A percentile compares a stretch with the other conserved stretches of the same genome.
Conservation (phyloP, 2,888 invertebrate species). For the Penaeus monodon region DNA sequence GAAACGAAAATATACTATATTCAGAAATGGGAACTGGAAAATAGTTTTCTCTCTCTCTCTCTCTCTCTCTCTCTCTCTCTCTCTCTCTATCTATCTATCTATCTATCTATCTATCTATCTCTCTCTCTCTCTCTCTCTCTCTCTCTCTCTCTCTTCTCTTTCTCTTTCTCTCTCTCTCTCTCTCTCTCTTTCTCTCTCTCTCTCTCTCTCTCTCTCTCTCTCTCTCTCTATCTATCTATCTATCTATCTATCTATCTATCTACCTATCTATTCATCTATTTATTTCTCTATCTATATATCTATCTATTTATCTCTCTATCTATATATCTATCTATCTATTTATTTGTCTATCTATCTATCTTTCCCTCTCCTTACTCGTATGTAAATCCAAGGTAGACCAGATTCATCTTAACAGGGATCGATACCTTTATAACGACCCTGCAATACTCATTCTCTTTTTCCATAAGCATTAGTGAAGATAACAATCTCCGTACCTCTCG, state of each 20-base stretch:
- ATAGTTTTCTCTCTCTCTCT: no score
- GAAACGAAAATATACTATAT: no score
- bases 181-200: no score
- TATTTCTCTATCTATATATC: no score
- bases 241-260: no score
- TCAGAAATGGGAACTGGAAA: no score
- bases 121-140: conserved; percentile 4
- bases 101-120: not conserved
- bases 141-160: not conserved
- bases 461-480: not conserved
- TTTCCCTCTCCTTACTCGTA: not conserved
- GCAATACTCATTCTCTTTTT: not conserved
- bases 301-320: no score
- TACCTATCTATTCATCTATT: no score
- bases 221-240: not conserved
- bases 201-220: no score
- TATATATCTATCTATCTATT: not conserved
- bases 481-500: not conserved
- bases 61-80: no score
- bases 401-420: not conserved
- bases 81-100: no score
- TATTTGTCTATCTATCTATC: not conserved
- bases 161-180: not conserved
- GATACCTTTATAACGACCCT: not conserved
- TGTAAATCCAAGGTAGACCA: not conserved